Conservation (phyloP, 2,113 vertebrate species). For the Odontesthes bonariensis region DNA sequence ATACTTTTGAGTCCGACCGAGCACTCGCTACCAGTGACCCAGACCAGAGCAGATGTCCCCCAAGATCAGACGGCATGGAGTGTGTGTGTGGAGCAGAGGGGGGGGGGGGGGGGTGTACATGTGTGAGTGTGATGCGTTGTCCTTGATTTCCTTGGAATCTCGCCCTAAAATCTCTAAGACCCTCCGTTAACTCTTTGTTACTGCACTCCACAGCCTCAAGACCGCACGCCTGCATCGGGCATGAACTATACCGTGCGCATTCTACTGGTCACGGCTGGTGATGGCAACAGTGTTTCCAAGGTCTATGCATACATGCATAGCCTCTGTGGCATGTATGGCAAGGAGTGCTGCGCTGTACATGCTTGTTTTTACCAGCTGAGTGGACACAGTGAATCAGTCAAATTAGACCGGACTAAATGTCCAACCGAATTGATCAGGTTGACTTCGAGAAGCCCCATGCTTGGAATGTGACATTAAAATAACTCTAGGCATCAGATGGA, state of each 20-base stretch:
- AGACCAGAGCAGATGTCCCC: slow-evolving; percentile 76
- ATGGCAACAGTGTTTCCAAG: slow-evolving; percentile 9
- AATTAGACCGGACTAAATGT: slow-evolving; percentile 77
- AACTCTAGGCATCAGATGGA: slow-evolving; percentile 56
- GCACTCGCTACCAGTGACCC: slow-evolving; percentile 73
- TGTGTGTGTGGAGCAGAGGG: slow-evolving; percentile 28
- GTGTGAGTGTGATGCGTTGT: slow-evolving; percentile 23
- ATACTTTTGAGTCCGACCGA: slow-evolving; percentile 72
- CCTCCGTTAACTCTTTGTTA: slow-evolving; percentile 54
- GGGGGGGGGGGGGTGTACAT: no score
- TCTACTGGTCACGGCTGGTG: slow-evolving; percentile 10
- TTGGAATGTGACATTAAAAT: slow-evolving; percentile 64
- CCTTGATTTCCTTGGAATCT: slow-evolving; percentile 65
- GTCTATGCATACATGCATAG: slow-evolving; percentile 68
- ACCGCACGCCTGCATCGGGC: slow-evolving; percentile 46
- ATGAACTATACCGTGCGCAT: slow-evolving; percentile 20
- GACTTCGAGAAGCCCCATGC: slow-evolving; percentile 58
- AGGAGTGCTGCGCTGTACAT: slow-evolving; percentile 68
- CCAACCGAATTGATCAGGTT: slow-evolving; percentile 74
- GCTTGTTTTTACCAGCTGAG: slow-evolving; percentile 75
- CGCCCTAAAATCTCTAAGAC: slow-evolving; percentile 55
- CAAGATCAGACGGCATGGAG: slow-evolving; percentile 62
- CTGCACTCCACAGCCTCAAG: slow-evolving; percentile 54
- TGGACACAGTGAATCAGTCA: slow-evolving; percentile 73
- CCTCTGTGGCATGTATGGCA: slow-evolving; percentile 46